Evolutionary conservation across 1,140 invertebrate genomes (phyloP), one percentile per base, ranked within the genome.

Genomic region (Sinella curviseta): DNA sequence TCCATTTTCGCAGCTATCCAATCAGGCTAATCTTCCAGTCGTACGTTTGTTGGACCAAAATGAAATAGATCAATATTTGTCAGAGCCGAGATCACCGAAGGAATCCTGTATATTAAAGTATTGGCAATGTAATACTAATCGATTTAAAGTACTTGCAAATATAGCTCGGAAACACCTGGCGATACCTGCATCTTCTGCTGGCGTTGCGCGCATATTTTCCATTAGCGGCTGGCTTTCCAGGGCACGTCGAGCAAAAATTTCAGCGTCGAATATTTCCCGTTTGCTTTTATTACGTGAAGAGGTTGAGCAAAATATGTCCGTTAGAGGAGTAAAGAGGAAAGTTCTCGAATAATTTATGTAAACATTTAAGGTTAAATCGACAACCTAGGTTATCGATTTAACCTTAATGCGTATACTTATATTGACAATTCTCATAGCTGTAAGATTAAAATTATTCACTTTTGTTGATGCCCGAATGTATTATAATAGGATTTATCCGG

Each of bases 81-180:
- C 35, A 12, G 77, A 77, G 55, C 26, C 17, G 12, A n/a, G 1
- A 28, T 12, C 26, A 12, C 1, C 4, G 3, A 17, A 60, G 30
- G 28, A 67, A 31, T 34, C 16, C 8, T 57, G 81, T 77, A 79
- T 78, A 54, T 75, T 84, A 0, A 1, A 60, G 26, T 85, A 78
- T 83, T 84, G 84, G 84, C 78, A 81, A 77, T 26, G 1, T 1
- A 60, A 81, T 4, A n/a, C 4, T 0, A 33, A n/a, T 20, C 79
- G 54, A 17, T 84, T 75, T 26, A 54, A 76, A n/a, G n/a, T 30
- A 28, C 55, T 84, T 28, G 28, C 77, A 34, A 20, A 28, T 4
- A 1, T 77, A 1, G 55, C 76, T 2, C 48, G 33, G 3, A 77
- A 77, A 30, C 67, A 34, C 26, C n/a, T 77, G 26, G 30, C 76